These are phyloP conservation scores for Oppia nitens DNA, from an alignment of 1,140 invertebrate species.

Conservation along the genomic window DNA sequence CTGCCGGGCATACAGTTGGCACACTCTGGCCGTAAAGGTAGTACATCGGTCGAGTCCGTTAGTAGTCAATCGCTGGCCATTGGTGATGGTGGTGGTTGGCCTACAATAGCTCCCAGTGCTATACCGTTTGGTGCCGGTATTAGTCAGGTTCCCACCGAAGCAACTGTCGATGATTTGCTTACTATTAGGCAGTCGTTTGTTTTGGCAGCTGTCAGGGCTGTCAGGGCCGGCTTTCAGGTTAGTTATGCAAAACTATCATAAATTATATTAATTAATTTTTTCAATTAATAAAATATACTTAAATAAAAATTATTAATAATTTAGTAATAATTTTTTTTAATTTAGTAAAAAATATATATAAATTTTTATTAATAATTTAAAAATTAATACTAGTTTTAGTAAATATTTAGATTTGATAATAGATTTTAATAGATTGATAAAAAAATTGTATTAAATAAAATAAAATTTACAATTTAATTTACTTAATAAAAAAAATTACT, in stretches of 20 bases:
- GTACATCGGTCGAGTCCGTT: background rate
- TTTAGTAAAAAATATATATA: background rate
- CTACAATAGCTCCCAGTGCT: background rate
- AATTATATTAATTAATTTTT: background rate
- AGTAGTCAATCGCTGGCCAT: background rate
- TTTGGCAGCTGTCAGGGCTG: background rate
- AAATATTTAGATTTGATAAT: background rate
- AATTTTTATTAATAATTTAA: background rate
- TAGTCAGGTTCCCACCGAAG: background rate
- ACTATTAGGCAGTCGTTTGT: background rate
- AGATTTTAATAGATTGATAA: no score
- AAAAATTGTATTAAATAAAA: no score
- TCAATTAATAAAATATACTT: background rate
- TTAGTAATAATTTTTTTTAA: no score
- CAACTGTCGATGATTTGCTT: conserved; percentile 2
- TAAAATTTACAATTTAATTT: no score
- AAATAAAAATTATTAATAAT: background rate
- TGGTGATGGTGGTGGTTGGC: background rate
- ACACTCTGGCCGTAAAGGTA: background rate
- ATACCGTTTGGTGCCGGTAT: background rate
- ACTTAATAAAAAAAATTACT: no score
- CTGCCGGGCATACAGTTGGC: background rate
- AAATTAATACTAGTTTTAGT: background rate
- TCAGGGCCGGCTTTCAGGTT: conserved; percentile 1
- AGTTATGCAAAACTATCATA: background rate